Percentiles rank a stretch among this genome's conserved stretches.
Evolutionary conservation across 2,113 vertebrate genomes (phyloP).

Genomic region (Pipra filicauda): DNA sequence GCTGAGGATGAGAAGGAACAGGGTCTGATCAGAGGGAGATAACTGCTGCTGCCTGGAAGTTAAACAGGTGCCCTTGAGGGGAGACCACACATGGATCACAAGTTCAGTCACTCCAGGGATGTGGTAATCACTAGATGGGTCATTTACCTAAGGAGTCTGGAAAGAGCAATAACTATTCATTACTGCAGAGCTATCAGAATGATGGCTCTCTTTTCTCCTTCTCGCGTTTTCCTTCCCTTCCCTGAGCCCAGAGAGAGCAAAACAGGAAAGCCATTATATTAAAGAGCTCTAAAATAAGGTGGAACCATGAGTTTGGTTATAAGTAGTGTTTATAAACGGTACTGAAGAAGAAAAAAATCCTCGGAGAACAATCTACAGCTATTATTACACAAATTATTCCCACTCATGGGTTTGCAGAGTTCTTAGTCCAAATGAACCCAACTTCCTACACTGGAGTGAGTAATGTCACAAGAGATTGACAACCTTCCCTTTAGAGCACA

Average conservation of each 20-base stretch:
- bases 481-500: background rate
- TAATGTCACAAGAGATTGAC: background rate
- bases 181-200: background rate
- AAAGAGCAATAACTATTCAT: background rate
- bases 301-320: background rate
- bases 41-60: background rate
- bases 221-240: background rate
- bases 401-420: background rate
- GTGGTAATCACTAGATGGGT: background rate
- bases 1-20: background rate
- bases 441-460: background rate
- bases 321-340: background rate
- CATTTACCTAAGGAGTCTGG: constrained; percentile 8
- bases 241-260: background rate
- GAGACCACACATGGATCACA: background rate
- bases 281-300: background rate
- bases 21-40: background rate
- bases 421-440: background rate
- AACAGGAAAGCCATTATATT: background rate
- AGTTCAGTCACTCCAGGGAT: background rate
- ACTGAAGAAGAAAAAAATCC: background rate
- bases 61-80: background rate
- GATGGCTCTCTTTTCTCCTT: background rate
- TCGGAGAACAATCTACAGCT: background rate
- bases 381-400: background rate